Evolutionary conservation across 2,888 invertebrate species (phyloP).

Genomic region (Himalopsyche tibetana): DNA sequence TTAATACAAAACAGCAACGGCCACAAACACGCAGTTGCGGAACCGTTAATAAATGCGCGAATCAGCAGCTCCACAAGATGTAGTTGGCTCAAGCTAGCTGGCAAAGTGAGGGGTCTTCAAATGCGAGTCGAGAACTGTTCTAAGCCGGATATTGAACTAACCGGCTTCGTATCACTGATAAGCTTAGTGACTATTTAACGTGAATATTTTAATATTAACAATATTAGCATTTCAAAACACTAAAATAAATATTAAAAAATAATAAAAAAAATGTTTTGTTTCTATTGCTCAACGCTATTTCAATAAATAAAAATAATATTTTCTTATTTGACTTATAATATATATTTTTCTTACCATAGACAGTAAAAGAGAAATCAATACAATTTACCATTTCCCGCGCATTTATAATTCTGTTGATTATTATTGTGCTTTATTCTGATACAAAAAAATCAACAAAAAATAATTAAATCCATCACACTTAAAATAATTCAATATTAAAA

Average conservation of each 20-base stretch:
- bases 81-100: neutral
- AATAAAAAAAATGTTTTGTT: too few species aligned
- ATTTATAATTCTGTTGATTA: neutral
- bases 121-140: neutral
- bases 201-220: too few species aligned
- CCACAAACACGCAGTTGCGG: neutral
- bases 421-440: too few species aligned
- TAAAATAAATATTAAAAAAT: too few species aligned
- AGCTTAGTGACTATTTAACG: too few species aligned
- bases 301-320: too few species aligned
- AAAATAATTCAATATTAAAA: too few species aligned
- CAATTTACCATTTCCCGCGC: neutral
- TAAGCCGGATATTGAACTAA: neutral
- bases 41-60: neutral
- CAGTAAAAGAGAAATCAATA: conserved; percentile 3
- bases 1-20: neutral
- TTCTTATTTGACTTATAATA: neutral
- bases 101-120: conserved; percentile 18
- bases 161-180: neutral
- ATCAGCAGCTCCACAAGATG: neutral
- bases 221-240: too few species aligned
- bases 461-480: too few species aligned
- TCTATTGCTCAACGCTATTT: too few species aligned
- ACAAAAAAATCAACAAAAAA: too few species aligned
- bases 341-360: neutral